Evolutionary conservation across 1,140 invertebrate species (phyloP).

Genomic region (Zophobas morio): DNA sequence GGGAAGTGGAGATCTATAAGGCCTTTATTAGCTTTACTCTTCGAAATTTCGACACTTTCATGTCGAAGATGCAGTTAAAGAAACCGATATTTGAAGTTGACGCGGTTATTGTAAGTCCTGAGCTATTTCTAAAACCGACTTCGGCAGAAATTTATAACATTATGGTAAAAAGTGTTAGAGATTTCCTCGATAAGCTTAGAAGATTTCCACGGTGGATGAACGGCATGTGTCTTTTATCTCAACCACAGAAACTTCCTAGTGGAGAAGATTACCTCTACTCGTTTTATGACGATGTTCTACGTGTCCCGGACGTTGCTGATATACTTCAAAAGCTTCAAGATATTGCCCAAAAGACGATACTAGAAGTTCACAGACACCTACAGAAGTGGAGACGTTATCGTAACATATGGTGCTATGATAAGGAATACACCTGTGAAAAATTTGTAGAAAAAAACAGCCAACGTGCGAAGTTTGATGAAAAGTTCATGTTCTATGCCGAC

Average conservation of each 20-base stretch:
- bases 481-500: constrained; percentile 85
- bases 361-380: constrained; percentile 77
- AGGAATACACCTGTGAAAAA: constrained; percentile 80
- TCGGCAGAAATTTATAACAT: constrained; percentile 83
- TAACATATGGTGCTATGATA: constrained; percentile 87
- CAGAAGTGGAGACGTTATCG: constrained; percentile 84
- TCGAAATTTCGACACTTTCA: constrained; percentile 81
- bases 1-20: constrained; percentile 79
- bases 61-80: constrained; percentile 73
- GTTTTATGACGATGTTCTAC: constrained; percentile 86
- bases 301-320: constrained; percentile 77
- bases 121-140: constrained; percentile 82
- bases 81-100: constrained; percentile 85
- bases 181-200: constrained; percentile 79
- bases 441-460: constrained; percentile 81
- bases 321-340: constrained; percentile 77
- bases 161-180: constrained; percentile 76
- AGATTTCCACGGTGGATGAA: constrained; percentile 87
- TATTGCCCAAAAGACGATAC: constrained; percentile 70
- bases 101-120: constrained; percentile 78
- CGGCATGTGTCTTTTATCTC: constrained; percentile 82
- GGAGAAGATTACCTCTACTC: constrained; percentile 75
- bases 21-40: constrained; percentile 75
- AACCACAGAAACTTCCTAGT: constrained; percentile 71
- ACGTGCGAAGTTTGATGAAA: constrained; percentile 84